phyloP scores from a whole-genome alignment of 2,888 invertebrate species.

The Sarcophaga rosellei region DNA sequence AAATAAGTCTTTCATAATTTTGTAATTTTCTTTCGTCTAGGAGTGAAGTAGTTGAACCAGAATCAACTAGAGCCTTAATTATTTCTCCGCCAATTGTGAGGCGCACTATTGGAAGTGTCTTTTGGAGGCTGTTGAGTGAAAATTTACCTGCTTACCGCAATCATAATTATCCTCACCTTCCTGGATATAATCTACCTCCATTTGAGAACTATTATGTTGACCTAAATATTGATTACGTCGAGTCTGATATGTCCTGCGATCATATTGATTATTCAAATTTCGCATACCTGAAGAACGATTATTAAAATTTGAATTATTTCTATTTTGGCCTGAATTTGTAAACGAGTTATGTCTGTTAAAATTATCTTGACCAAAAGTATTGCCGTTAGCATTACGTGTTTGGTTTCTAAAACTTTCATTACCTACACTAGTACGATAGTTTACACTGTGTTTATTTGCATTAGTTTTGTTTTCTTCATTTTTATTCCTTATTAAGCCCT shows the following conservation, averaged over 20 bases:
- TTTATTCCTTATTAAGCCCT: background rate
- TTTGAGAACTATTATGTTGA: too few relatives aligned
- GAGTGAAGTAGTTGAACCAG: slow-evolving; percentile 57
- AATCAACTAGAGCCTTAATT: slow-evolving; percentile 48
- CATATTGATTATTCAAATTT: too few relatives aligned
- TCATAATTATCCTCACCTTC: slow-evolving; percentile 11
- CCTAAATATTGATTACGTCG: background rate
- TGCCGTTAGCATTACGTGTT: background rate
- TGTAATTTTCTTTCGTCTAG: slow-evolving; percentile 47
- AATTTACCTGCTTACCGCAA: slow-evolving; percentile 48
- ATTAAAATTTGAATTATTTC: too few relatives aligned
- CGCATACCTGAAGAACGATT: too few relatives aligned
- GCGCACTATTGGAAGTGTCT: slow-evolving; percentile 47
- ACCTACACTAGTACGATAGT: too few relatives aligned
- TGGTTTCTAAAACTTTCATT: too few relatives aligned
- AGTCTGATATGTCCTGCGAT: too few relatives aligned
- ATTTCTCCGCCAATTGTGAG: slow-evolving; percentile 36
- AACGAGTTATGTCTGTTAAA: too few relatives aligned
- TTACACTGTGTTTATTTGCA: too few relatives aligned
- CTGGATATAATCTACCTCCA: background rate
- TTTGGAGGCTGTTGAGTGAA: slow-evolving; percentile 40
- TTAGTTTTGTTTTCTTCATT: too few relatives aligned
- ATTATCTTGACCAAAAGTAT: too few relatives aligned
- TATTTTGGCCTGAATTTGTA: too few relatives aligned
- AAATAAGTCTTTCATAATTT: slow-evolving; percentile 33